phyloP scores from a whole-genome alignment of 2,113 vertebrate genomes.

The Cynopterus brachyotis region DNA sequence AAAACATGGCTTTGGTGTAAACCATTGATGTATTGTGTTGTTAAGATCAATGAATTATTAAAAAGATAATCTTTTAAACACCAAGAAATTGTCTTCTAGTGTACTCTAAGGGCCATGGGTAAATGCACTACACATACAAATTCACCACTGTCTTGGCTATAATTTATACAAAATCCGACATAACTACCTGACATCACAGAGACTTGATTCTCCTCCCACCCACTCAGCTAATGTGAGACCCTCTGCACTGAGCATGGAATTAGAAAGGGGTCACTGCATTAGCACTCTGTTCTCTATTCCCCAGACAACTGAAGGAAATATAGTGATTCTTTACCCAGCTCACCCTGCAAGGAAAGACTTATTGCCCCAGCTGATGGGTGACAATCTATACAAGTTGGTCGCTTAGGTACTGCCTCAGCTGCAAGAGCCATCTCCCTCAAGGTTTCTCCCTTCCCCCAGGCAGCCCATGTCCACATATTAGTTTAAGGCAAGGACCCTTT shows the following conservation, averaged over 20 bases:
- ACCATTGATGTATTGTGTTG: conserved; percentile 71
- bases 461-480: neutral
- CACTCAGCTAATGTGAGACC: neutral
- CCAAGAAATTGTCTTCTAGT: conserved; percentile 77
- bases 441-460: neutral
- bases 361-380: accelerated
- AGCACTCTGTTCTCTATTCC: neutral
- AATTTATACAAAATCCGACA: conserved; percentile 22
- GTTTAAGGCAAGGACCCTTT: too few relatives aligned
- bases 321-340: too few relatives aligned
- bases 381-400: neutral
- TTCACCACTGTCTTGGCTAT: neutral
- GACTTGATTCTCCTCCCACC: neutral
- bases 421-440: neutral
- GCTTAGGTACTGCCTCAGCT: neutral
- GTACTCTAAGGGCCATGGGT: conserved; percentile 51
- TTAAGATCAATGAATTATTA: conserved; percentile 81
- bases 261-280: neutral
- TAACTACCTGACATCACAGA: neutral
- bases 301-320: neutral
- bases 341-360: neutral
- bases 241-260: neutral
- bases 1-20: conserved; percentile 63
- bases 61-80: conserved; percentile 76
- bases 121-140: conserved; percentile 66